These are phyloP conservation scores for Diaprepes abbreviatus DNA, from an alignment of 2,888 invertebrate genomes.

Conservation along the genomic window DNA sequence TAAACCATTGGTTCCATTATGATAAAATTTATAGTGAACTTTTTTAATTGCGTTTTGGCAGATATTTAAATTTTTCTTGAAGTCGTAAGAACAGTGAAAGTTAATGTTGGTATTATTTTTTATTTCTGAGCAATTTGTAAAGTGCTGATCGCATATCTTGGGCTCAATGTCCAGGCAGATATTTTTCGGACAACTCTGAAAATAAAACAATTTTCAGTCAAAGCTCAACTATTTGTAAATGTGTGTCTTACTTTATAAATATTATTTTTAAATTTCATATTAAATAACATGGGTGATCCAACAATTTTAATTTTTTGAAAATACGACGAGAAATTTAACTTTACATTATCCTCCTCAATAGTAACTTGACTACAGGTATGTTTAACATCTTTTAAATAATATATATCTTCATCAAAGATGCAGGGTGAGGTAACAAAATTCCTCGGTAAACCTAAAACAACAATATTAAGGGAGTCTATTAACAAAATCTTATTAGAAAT, in stretches of 20 bases:
- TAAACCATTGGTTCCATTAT: conserved; percentile 68
- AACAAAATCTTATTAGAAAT: conserved; percentile 28
- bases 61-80: conserved; percentile 50
- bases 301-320: conserved; percentile 59
- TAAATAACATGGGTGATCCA: conserved; percentile 57
- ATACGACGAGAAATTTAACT: conserved; percentile 63
- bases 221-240: neutral
- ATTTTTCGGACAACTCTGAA: conserved; percentile 63
- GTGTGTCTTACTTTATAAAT: conserved; percentile 18
- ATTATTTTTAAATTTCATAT: conserved; percentile 51
- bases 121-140: conserved; percentile 57
- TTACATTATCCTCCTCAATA: conserved; percentile 60
- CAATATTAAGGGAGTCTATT: neutral
- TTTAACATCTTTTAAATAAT: conserved; percentile 67
- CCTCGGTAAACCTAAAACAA: conserved; percentile 61
- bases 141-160: conserved; percentile 59
- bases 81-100: conserved; percentile 51
- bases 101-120: conserved; percentile 50
- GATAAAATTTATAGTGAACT: conserved; percentile 63
- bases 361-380: conserved; percentile 64
- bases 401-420: conserved; percentile 63
- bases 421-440: conserved; percentile 62
- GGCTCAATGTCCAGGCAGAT: conserved; percentile 60
- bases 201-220: too few species aligned
- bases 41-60: conserved; percentile 63